These are phyloP conservation scores for Drosophila sproati DNA, from an alignment of 1,140 invertebrate species.

Conservation along the genomic window DNA sequence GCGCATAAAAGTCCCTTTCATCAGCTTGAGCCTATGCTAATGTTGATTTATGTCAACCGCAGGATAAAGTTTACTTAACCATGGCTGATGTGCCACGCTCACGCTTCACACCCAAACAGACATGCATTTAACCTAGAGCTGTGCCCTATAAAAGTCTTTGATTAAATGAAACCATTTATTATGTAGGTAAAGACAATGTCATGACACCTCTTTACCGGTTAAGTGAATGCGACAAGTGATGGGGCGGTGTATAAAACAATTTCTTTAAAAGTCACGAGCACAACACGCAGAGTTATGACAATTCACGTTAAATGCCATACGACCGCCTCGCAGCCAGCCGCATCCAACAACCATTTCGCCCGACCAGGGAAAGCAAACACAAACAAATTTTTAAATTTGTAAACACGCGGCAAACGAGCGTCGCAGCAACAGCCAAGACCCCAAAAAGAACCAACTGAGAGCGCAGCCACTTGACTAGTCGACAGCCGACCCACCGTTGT, in stretches of 20 bases:
- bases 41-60: conserved; percentile 77
- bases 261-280: conserved; percentile 72
- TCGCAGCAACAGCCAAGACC: conserved; percentile 67
- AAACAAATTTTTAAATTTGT: conserved; percentile 83
- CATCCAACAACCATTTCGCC: not conserved
- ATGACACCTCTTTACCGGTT: conserved; percentile 52
- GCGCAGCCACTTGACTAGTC: conserved; percentile 62
- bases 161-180: conserved; percentile 82
- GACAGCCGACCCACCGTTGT: conserved; percentile 46
- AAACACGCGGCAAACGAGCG: conserved; percentile 71
- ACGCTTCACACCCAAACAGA: conserved; percentile 45
- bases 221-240: not conserved
- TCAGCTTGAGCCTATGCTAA: conserved; percentile 55
- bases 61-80: conserved; percentile 71
- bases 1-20: conserved; percentile 49
- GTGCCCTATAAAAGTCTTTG: conserved; percentile 71
- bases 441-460: conserved; percentile 30
- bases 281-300: conserved; percentile 61
- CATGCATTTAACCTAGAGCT: conserved; percentile 65
- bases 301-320: conserved; percentile 38
- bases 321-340: not conserved
- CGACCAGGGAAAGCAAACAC: conserved; percentile 63
- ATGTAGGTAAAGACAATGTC: conserved; percentile 76
- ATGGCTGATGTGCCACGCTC: conserved; percentile 50
- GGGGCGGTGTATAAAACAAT: conserved; percentile 61